Percentiles rank a stretch among this genome's conserved stretches.
Evolutionary conservation across 1,140 invertebrate species (phyloP).

Genomic region (Psilanteris sp.): DNA sequence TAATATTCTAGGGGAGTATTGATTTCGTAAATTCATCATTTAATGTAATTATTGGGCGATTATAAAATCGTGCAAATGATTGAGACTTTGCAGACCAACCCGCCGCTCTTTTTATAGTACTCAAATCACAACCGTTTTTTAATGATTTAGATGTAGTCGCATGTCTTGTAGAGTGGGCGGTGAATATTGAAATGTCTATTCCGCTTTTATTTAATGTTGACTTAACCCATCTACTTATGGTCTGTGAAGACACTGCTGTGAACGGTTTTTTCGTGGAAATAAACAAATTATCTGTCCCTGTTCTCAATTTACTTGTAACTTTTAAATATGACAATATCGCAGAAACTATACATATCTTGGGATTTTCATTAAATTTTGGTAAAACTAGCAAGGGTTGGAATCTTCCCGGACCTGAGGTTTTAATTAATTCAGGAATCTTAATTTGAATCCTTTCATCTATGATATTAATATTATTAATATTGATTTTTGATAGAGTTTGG

Average conservation of each 20-base stretch:
- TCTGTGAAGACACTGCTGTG: background rate
- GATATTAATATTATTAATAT: constrained; percentile 8
- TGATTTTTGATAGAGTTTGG: constrained; percentile 13
- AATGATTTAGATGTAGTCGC: background rate
- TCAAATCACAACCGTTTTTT: background rate
- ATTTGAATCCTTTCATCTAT: background rate
- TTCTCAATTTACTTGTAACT: background rate
- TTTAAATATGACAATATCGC: background rate
- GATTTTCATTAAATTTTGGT: background rate
- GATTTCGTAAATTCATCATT: too few relatives aligned
- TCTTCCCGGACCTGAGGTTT: constrained; percentile 2
- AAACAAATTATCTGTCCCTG: background rate
- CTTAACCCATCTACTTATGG: constrained; percentile 1
- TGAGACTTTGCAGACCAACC: background rate
- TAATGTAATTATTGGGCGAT: too few relatives aligned
- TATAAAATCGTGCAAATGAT: constrained; percentile 2
- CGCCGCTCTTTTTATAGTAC: background rate
- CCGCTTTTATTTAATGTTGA: constrained; percentile 2
- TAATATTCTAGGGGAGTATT: too few relatives aligned
- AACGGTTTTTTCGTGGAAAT: background rate
- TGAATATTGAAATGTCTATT: background rate
- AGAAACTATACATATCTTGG: background rate
- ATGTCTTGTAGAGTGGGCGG: constrained; percentile 4
- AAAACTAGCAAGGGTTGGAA: background rate
- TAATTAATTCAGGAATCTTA: constrained; percentile 2